These are phyloP conservation scores for Junonia oenone DNA, from an alignment of 2,888 invertebrate species.

Conservation along the genomic window DNA sequence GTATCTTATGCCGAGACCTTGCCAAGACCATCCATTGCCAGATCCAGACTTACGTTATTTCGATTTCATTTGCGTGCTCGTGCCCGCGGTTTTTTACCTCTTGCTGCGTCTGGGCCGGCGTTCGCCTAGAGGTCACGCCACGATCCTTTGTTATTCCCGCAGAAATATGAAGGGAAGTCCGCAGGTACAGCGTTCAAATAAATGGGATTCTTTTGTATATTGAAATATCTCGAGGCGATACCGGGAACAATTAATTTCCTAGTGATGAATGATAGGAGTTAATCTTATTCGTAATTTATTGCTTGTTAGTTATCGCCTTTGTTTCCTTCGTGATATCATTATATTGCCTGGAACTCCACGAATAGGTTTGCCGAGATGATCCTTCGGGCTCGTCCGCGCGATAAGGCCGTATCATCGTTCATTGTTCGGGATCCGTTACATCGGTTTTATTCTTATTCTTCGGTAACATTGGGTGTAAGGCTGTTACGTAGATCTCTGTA, in stretches of 20 bases:
- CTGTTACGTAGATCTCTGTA: constrained; percentile 43
- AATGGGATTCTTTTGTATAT: constrained; percentile 70
- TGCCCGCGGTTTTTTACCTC: constrained; percentile 60
- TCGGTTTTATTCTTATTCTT: constrained; percentile 40
- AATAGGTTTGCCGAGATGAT: constrained; percentile 24
- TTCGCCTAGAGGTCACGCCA: constrained; percentile 63
- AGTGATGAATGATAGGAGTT: constrained; percentile 63
- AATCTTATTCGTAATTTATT: constrained; percentile 65
- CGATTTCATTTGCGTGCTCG: constrained; percentile 78
- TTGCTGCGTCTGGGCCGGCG: constrained; percentile 40
- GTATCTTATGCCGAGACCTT: constrained; percentile 73
- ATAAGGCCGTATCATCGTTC: constrained; percentile 49
- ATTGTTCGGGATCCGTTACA: constrained; percentile 56
- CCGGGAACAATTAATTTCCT: constrained; percentile 58
- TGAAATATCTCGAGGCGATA: constrained; percentile 70
- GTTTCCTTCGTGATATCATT: constrained; percentile 37
- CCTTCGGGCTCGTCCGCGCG: constrained; percentile 36
- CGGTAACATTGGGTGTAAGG: constrained; percentile 28
- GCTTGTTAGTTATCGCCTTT: constrained; percentile 57
- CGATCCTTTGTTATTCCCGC: constrained; percentile 69
- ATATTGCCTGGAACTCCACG: constrained; percentile 15
- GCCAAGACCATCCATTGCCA: too few species aligned
- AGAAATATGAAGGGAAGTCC: constrained; percentile 68
- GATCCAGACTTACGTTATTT: constrained; percentile 58
- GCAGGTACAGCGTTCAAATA: constrained; percentile 50